Base-by-base conservation (phyloP, 2,888 invertebrate genomes). In the Philereme vetulata region DNA sequence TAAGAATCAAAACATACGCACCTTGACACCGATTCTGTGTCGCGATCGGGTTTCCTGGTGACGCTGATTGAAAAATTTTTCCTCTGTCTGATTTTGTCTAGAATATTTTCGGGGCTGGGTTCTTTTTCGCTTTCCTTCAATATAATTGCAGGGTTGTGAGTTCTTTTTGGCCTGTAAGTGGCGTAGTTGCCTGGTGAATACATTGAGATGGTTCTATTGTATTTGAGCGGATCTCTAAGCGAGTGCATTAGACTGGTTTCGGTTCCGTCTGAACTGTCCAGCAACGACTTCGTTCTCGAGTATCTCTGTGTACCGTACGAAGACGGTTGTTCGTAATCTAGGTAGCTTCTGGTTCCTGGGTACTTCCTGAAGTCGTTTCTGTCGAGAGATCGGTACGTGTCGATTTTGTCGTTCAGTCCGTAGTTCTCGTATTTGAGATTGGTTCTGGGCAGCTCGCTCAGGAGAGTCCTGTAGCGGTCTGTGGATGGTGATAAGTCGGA, bases 101-200 rank as follows among this genome's bases (percentile, higher is more conserved):
- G 74, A 72, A 93, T 90, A 66, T 92, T 92, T 78, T 93, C 93
- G 10, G 92, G 90, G 66, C 90, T 92, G 53, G 87, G 87, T 75
- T 92, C 92, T 69, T 90, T 92, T 77, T 90, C 90, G 70, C 90
- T 88, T 68, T 92, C 92, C 73, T 92, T 92, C 45, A 93, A 75
- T 74, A 93, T 88, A 48, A 93, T 92, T 21, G 93, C 93, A 33
- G 93, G 87, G 72, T 93, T 93, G 68, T 88, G 84, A 47, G 88
- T 91, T 73, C 87, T 83, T 70, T 90, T 90, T 42, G 93, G 93
- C 68, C 93, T 82, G 72, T 91, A 92, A 32, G 93, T 93, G 60
- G 92, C 92, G 72, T 93, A 93, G 71, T 80, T 92, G 55, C 92
- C 92, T 47, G 93, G 92, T 9, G 92, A 85, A 71, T 90, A 91